These are phyloP conservation scores for Gorsachius goisagi DNA, from an alignment of 2,113 vertebrate species.

Conservation along the genomic window DNA sequence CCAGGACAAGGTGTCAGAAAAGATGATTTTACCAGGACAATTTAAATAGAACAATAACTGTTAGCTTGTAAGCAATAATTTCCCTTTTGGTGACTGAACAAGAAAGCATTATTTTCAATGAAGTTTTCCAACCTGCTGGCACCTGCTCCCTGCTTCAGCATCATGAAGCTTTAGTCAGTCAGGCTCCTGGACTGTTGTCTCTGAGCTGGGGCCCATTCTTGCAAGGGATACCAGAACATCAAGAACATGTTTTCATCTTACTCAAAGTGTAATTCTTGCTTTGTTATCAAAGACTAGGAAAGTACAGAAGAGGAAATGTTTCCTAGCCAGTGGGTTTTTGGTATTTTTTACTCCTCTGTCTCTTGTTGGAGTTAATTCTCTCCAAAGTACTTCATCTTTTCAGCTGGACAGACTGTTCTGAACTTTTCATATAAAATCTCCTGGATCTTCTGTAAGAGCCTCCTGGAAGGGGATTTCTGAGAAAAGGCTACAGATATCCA, in stretches of 20 bases:
- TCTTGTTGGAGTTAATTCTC: background rate
- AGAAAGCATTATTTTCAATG: background rate
- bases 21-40: constrained; percentile 21
- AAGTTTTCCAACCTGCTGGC: background rate
- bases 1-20: constrained; percentile 7
- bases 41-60: constrained; percentile 59
- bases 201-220: background rate
- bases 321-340: background rate
- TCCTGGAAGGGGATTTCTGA: background rate
- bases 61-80: constrained; percentile 47
- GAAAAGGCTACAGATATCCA: background rate
- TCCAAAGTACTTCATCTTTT: background rate
- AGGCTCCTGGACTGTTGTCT: background rate
- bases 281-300: background rate
- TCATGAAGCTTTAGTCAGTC: background rate
- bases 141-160: background rate
- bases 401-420: constrained; percentile 1
- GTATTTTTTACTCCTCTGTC: background rate
- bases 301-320: background rate
- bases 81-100: constrained; percentile 25
- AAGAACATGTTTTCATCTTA: background rate
- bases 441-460: background rate
- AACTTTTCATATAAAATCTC: background rate
- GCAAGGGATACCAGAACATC: background rate
- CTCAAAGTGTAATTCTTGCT: background rate